Evolutionary conservation across 1,140 invertebrate species (phyloP), one percentile per base, ranked within the genome.

Genomic region (Drosophila funebris): DNA sequence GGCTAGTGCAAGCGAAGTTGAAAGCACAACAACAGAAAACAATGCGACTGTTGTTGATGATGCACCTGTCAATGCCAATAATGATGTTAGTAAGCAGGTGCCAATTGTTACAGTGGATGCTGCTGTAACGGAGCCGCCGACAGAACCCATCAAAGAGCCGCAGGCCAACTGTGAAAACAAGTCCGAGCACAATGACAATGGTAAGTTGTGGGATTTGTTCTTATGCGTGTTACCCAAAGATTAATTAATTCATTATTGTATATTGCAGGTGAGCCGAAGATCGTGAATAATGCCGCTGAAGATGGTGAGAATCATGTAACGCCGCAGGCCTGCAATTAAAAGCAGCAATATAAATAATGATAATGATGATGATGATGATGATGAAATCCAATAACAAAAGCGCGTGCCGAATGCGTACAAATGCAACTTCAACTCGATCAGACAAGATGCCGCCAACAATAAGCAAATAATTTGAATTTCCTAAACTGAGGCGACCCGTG

Each of bases 261-360:
- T 62, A n/a, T 14, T 14, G 1, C 18, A 91, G 90, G 90, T 56
- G 90, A 90, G 52, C 85, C 85, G 54, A 91, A 91, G 50, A 83
- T 91, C 36, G 83, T 78, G 31, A 84, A 71, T 52, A 74, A 67
- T 63, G 68, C 82, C 37, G 63, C 74, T 50, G 90, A 90, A 13
- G 87, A 80, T 50, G 79, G 75, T 11, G 82, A 89, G 29, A 76
- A 75, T 64, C 74, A 75, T 60, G 79, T 58, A 61, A 83, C 85
- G 85, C 90, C 83, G 76, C 88, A 90, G 71, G 84, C 71, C 33
- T 90, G 90, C 73, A 91, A 91, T 72, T 90, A 84, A 70, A 44
- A 33, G 9, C 41, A 57, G 39, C 27, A 57, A 69, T 27, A 36
- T 31, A 31, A 31, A 43, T 29, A 14, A 61, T 20, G 31, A 58